Evolutionary conservation across 1,140 invertebrate species (phyloP), one percentile per base, ranked within the genome.

Genomic region (Penaeus chinensis): DNA sequence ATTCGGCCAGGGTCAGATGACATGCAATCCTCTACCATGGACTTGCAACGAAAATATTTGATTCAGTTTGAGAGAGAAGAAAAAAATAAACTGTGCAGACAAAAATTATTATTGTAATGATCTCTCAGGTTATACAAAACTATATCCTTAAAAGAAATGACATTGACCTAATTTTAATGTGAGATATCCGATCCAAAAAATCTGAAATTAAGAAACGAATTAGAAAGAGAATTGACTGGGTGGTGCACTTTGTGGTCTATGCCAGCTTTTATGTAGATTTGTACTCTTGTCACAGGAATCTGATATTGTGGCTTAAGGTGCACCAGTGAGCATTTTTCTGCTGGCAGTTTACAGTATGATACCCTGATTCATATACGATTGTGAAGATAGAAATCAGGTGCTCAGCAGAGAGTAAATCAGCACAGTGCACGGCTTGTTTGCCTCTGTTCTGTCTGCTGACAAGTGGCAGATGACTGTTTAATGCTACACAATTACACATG

Each of bases 1-100:
- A 81, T 82, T 87, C 74, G 85, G 79, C 69, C 85, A 87, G 77
- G 80, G 85, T 81, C 79, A 82, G 66, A 66, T 81, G 85, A 76
- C 79, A 76, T 82, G 85, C 78, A 77, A 78, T 82, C 79, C 76
- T 80, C 83, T 69, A 82, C 85, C 85, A 82, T 71, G 66, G 32
- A 82, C 47, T 60, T 61, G 62, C 76, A 60, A 24, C 74, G 69
- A 20, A 81, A 20, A 61, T 37, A 82, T 82, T 47, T 66, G 61
- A 82, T 60, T 76, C 71, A 63, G 32, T 71, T 87, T 69, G 85
- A 42, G 81, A 82, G 79, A 76, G 63, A 47, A 60, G 62, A 63
- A 74, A 76, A 54, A 76, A 71, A 32, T 42, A 78, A 77, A 63
- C 54, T 76, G 74, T 42, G 74, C 22, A 79, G 74, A 77, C 18